Evolutionary conservation across 2,888 invertebrate genomes (phyloP).

Genomic region (Leptura quadrifasciata): DNA sequence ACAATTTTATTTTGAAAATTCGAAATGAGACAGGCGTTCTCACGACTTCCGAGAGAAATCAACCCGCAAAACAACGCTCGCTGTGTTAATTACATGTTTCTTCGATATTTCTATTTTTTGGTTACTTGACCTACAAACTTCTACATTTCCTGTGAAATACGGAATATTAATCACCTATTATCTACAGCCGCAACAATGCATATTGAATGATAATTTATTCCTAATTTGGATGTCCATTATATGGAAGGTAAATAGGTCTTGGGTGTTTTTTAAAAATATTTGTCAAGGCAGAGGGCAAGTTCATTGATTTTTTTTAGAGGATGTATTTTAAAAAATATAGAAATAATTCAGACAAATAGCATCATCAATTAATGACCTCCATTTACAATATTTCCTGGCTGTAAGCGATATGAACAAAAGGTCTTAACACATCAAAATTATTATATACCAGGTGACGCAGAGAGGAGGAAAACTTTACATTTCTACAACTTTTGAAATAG

Average conservation of each 20-base stretch:
- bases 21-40: background rate
- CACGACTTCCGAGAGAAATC: background rate
- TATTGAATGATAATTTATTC: background rate
- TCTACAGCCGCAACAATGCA: background rate
- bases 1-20: background rate
- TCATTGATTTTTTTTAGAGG: background rate
- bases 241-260: background rate
- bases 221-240: background rate
- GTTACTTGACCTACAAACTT: background rate
- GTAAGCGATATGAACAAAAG: too few species aligned
- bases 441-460: too few species aligned
- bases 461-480: too few species aligned
- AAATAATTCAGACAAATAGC: too few species aligned
- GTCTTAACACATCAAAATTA: too few species aligned
- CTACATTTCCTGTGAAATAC: conserved; percentile 1
- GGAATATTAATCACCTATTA: background rate
- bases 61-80: background rate
- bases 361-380: too few species aligned
- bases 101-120: background rate
- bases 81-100: background rate
- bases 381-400: too few species aligned
- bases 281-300: background rate
- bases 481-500: too few species aligned
- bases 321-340: too few species aligned
- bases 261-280: background rate